Conservation (phyloP, 1,140 invertebrate species). For the Drosophila bocki region DNA sequence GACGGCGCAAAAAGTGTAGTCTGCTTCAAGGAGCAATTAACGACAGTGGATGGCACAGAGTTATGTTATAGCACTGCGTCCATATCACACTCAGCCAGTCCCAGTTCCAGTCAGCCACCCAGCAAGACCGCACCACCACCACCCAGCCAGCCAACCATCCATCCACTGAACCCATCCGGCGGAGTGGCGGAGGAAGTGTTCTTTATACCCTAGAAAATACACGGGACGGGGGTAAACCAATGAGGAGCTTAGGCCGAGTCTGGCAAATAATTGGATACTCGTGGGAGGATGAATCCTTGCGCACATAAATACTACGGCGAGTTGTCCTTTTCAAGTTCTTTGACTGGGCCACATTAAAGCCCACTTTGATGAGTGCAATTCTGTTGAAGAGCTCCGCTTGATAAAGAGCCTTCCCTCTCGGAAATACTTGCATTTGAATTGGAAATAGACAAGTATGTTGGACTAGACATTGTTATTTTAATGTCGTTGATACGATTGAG, state of each 20-base stretch:
- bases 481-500: background rate
- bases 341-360: conserved; percentile 42
- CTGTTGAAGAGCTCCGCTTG: conserved; percentile 1
- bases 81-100: conserved; percentile 68
- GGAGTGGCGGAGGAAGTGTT: conserved; percentile 23
- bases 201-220: conserved; percentile 25
- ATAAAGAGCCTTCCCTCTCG: conserved; percentile 3
- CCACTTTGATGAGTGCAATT: conserved; percentile 31
- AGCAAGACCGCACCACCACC: conserved; percentile 11
- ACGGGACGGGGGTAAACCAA: conserved; percentile 38
- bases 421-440: conserved; percentile 23
- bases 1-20: conserved; percentile 63
- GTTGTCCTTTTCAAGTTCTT: conserved; percentile 45
- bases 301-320: conserved; percentile 39
- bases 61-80: conserved; percentile 66
- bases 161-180: conserved; percentile 9
- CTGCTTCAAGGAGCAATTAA: conserved; percentile 83
- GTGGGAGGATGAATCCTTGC: conserved; percentile 35
- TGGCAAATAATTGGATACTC: conserved; percentile 49
- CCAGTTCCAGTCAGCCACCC: conserved; percentile 5
- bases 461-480: conserved; percentile 11
- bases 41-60: conserved; percentile 76
- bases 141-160: too few species aligned
- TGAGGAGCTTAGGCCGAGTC: conserved; percentile 48
- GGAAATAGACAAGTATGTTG: conserved; percentile 7